Base-by-base conservation (phyloP, 2,888 invertebrate species). In the Drosophila kambysellisi region DNA sequence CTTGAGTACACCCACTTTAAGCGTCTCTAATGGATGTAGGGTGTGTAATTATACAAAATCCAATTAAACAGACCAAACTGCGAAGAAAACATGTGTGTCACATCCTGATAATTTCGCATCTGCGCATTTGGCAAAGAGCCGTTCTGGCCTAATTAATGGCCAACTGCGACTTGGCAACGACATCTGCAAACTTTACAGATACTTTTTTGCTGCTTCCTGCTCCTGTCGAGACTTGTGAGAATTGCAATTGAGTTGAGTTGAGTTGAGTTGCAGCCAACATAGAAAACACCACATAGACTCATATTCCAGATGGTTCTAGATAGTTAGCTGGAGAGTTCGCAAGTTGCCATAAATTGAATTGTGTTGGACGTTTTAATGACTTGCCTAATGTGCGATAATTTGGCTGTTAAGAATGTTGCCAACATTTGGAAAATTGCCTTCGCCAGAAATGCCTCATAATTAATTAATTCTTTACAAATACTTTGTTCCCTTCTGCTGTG, bases 51-150 rank as follows among this genome's bases (percentile, higher is more conserved):
- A 56, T 29, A 29, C 30, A 20, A 51, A 48, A 48, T 87, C 89
- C 87, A 87, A 90, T 90, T 87, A 90, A 77, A 84, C 87, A 76
- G 60, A 63, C 70, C 66, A 57, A 80, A 63, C 32, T 54, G 61
- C 61, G 53, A 50, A 30, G 52, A 60, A 69, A 86, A 82, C 75
- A 87, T 83, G 84, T 89, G 87, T 73, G 84, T 37, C 66, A 69
- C 58, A 48, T 60, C 65, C 68, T 68, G 78, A 87, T 76, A 75
- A 81, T 82, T 87, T 82, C 52, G 56, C 72, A 86, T 50, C 56
- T 58, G 71, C 29, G 52, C 48, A 73, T 46, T 65, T 48, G 63
- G 56, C 64, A 54, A 54, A 54, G 65, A 74, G 60, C 54, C 62
- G 61, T 79, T 79, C 70, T 70, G 66, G 81, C 67, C 73, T 53